Percentiles rank a stretch among this genome's conserved stretches.
Evolutionary conservation across 2,113 vertebrate species (phyloP).

Genomic region (Atrichornis clamosus): DNA sequence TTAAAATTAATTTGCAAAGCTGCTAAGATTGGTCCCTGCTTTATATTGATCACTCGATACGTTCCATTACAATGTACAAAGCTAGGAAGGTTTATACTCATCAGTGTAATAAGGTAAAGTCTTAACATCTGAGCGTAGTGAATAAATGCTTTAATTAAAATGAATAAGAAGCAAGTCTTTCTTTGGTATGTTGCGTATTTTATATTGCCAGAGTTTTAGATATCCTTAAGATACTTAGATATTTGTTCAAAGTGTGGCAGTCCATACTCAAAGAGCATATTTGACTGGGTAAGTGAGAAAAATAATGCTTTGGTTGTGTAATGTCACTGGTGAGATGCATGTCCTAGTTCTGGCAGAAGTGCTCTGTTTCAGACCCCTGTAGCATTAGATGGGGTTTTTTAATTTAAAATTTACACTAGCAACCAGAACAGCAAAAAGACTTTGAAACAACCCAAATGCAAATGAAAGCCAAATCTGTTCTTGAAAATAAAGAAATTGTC

Average conservation of each 20-base stretch:
- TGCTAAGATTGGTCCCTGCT: neutral
- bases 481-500: neutral
- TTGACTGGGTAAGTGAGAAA: neutral
- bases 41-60: neutral
- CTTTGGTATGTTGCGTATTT: neutral
- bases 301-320: neutral
- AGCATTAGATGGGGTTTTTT: neutral
- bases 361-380: neutral
- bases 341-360: neutral
- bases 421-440: neutral
- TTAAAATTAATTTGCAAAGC: neutral
- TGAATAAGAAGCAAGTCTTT: neutral
- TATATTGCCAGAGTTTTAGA: neutral
- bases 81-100: neutral
- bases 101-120: neutral
- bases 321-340: neutral
- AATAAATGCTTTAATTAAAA: constrained; percentile 29
- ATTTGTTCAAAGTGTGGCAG: neutral
- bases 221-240: neutral
- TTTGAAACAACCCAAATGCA: neutral
- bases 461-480: neutral
- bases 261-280: neutral
- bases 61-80: neutral
- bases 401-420: neutral
- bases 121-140: neutral